These are phyloP conservation scores for Homarus gammarus DNA, from an alignment of 2,888 invertebrate genomes.

Conservation along the genomic window DNA sequence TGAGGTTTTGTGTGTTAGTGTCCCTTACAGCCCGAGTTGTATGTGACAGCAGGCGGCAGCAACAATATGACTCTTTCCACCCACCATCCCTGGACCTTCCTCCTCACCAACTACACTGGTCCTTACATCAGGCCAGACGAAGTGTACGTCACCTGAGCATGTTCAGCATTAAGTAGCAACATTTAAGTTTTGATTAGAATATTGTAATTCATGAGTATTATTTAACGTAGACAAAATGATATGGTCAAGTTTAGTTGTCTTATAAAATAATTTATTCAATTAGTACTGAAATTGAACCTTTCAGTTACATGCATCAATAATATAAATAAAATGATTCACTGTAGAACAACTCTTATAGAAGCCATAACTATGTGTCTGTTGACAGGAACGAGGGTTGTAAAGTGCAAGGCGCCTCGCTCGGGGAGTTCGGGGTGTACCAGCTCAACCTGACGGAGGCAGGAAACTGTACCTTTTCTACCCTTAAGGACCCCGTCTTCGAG, in stretches of 20 bases:
- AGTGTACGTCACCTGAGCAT: background rate
- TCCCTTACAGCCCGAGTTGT: constrained; percentile 16
- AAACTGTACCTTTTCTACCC: constrained; percentile 20
- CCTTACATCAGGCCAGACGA: constrained; percentile 66
- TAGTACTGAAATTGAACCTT: too few species aligned
- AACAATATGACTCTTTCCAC: constrained; percentile 49
- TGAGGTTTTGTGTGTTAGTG: constrained; percentile 33
- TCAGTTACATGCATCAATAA: too few species aligned
- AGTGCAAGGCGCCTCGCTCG: constrained; percentile 39
- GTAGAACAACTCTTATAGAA: too few species aligned
- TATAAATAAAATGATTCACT: too few species aligned
- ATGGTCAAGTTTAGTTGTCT: too few species aligned
- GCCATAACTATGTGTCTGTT: too few species aligned
- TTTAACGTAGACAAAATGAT: too few species aligned
- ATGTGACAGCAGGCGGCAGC: background rate
- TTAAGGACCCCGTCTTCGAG: constrained; percentile 72
- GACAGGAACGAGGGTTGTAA: constrained; percentile 17
- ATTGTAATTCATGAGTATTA: too few species aligned
- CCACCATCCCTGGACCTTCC: constrained; percentile 52
- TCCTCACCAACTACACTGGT: constrained; percentile 9
- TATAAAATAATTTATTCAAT: too few species aligned
- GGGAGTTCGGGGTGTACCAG: constrained; percentile 72
- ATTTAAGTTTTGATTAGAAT: too few species aligned
- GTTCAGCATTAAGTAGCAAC: too few species aligned
- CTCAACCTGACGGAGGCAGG: constrained; percentile 20